Evolutionary conservation across 2,888 invertebrate species (phyloP).

Genomic region (Sisyra nigra): DNA sequence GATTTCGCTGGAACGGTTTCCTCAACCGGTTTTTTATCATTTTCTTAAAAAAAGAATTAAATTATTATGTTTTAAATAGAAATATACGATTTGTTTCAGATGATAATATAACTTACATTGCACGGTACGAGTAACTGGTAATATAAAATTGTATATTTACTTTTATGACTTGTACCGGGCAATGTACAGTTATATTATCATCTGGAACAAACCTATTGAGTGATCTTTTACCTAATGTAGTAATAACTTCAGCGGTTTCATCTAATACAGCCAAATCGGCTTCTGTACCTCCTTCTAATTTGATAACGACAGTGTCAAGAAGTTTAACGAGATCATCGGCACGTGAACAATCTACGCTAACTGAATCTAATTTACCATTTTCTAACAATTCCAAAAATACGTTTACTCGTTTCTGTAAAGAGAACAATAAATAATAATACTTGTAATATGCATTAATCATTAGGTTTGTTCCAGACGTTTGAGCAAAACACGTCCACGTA

Average conservation of each 20-base stretch:
- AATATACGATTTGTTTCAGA: conserved; percentile 20
- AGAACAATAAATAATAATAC: conserved; percentile 12
- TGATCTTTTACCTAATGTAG: conserved; percentile 11
- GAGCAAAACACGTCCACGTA: too few species aligned
- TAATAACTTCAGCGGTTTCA: conserved; percentile 32
- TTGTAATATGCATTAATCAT: too few species aligned
- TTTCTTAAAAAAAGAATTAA: too few species aligned
- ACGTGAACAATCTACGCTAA: conserved; percentile 75
- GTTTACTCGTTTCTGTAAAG: conserved; percentile 60
- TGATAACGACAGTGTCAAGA: conserved; percentile 91
- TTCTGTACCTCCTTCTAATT: conserved; percentile 83
- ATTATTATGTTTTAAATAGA: conserved; percentile 12
- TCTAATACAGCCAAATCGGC: conserved; percentile 81
- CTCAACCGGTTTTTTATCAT: conserved; percentile 11
- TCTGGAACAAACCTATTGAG: conserved; percentile 6
- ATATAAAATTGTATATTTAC: too few species aligned
- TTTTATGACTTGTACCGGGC: not conserved
- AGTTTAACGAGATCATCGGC: conserved; percentile 68
- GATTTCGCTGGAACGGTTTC: conserved; percentile 8
- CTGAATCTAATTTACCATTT: conserved; percentile 52
- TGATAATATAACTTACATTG: too few species aligned
- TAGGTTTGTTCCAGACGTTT: too few species aligned
- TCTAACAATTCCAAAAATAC: conserved; percentile 78
- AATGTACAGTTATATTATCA: too few species aligned
- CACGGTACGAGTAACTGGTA: too few species aligned